Evolutionary conservation across 2,888 invertebrate genomes (phyloP).

Genomic region (Eupithecia abbreviata): DNA sequence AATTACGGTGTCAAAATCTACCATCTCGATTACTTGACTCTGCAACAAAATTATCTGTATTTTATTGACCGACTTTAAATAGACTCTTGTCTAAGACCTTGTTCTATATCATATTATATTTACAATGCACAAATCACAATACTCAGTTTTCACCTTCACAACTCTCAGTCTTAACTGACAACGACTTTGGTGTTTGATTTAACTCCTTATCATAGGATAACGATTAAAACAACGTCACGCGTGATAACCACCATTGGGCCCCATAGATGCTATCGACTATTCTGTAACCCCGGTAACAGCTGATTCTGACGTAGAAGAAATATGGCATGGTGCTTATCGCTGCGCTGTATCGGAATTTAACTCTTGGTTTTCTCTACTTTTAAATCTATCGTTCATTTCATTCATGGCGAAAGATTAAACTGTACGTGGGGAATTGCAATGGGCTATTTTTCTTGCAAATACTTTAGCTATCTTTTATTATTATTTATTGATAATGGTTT

Average conservation of each 20-base stretch:
- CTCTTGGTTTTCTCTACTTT: not conserved
- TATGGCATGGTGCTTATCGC: not conserved
- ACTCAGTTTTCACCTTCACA: conserved; percentile 1
- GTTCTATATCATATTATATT: not conserved
- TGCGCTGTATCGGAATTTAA: conserved; percentile 1
- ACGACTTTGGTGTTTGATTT: conserved; percentile 18
- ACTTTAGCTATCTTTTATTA: not conserved
- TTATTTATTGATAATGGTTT: not conserved
- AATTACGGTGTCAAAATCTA: not conserved
- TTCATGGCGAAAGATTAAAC: not conserved
- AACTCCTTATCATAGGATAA: not conserved
- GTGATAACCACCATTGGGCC: conserved; percentile 33
- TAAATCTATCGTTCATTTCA: conserved; percentile 1
- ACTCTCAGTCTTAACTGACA: conserved; percentile 12
- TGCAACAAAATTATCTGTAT: not conserved
- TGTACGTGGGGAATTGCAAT: not conserved
- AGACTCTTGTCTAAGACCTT: not conserved
- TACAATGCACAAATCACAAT: not conserved
- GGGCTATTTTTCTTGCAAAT: not conserved
- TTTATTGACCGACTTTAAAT: not conserved
- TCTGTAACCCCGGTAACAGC: conserved; percentile 22
- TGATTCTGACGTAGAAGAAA: conserved; percentile 28
- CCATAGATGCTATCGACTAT: conserved; percentile 24
- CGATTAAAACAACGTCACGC: conserved; percentile 22
- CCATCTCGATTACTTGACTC: not conserved